Conservation (phyloP, 2,888 invertebrate genomes). For the Oligia latruncula region DNA sequence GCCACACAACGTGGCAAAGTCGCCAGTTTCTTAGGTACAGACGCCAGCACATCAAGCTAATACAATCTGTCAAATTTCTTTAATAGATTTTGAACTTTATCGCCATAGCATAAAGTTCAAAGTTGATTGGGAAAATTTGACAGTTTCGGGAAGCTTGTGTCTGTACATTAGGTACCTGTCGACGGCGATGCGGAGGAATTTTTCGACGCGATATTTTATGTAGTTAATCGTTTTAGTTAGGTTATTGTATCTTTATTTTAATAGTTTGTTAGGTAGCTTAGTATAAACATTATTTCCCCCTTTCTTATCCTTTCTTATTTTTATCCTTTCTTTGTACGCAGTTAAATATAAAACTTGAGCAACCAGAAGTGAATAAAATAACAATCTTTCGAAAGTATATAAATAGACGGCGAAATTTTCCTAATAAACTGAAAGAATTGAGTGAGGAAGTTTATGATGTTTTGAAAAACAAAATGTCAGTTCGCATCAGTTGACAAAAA, state of each 20-base stretch:
- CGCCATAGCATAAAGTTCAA: too few relatives aligned
- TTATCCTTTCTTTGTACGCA: not conserved
- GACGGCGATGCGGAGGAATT: not conserved
- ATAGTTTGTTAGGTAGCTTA: not conserved
- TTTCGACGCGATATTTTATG: not conserved
- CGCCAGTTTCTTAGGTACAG: not conserved
- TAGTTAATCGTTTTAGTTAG: not conserved
- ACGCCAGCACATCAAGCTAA: too few relatives aligned
- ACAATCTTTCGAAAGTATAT: conserved; percentile 5
- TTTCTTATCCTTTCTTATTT: not conserved
- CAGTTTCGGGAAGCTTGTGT: too few relatives aligned
- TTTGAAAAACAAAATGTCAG: conserved; percentile 52
- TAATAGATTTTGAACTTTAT: too few relatives aligned
- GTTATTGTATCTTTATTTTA: not conserved
- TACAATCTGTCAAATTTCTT: too few relatives aligned
- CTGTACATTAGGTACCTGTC: not conserved
- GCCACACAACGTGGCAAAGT: not conserved
- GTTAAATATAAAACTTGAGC: not conserved
- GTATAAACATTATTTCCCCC: too few relatives aligned
- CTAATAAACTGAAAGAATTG: conserved; percentile 31
- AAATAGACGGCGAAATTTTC: conserved; percentile 19
- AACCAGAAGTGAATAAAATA: not conserved
- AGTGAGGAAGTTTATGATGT: conserved; percentile 45
- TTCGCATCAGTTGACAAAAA: conserved; percentile 44
- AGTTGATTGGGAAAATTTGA: too few relatives aligned